phyloP scores from a whole-genome alignment of 2,113 vertebrate genomes.

The Daubentonia madagascariensis region DNA sequence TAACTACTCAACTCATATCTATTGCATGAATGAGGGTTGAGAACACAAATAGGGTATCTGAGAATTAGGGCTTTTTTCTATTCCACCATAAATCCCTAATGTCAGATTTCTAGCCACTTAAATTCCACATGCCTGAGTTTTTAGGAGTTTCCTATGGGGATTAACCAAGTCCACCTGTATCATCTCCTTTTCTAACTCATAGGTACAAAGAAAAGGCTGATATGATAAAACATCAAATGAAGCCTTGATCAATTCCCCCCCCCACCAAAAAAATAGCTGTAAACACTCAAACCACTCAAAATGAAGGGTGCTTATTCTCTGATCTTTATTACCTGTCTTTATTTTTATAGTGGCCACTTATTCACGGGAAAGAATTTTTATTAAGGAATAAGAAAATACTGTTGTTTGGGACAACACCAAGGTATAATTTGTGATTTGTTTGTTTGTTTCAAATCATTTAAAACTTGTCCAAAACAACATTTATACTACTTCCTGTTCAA shows the following conservation, averaged over 20 bases:
- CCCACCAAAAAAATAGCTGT: neutral
- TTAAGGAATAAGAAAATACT: constrained; percentile 4
- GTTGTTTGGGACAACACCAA: neutral
- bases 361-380: constrained; percentile 17
- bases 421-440: neutral
- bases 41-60: neutral
- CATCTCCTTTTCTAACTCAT: neutral
- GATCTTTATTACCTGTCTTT: neutral
- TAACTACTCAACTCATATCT: neutral
- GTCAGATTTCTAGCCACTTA: neutral
- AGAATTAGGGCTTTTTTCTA: neutral
- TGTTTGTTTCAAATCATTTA: constrained; percentile 4
- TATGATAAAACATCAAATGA: neutral
- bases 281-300: neutral
- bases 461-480: neutral
- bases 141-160: neutral
- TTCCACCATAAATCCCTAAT: neutral
- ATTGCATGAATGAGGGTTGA: neutral
- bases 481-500: neutral
- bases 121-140: neutral
- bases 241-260: neutral
- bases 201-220: neutral
- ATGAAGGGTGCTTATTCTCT: neutral
- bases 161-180: neutral
- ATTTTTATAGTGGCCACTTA: constrained; percentile 17